Evolutionary conservation across 92 coral and sea anemone genomes (phyloP).

Genomic region (Palythoa caribaeorum): DNA sequence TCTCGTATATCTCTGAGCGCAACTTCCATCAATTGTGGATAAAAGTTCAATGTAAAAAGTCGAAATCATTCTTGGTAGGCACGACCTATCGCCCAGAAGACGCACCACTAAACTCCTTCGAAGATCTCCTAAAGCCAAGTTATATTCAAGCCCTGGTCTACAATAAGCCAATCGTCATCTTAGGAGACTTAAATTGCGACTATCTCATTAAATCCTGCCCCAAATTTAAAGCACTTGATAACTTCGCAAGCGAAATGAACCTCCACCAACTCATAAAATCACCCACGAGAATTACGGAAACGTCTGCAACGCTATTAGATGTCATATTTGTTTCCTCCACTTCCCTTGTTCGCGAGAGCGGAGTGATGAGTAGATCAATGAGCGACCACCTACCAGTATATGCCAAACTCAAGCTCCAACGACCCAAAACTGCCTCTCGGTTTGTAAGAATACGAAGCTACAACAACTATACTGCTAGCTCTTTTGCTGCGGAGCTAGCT

Average conservation of each 20-base stretch:
- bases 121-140: conserved; percentile 33
- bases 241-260: conserved; percentile 27
- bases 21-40: not conserved
- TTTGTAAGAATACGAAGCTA: too few species aligned
- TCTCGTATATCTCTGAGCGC: too few species aligned
- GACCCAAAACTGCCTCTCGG: too few species aligned
- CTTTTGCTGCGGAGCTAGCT: too few species aligned
- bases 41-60: not conserved
- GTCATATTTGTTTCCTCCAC: not conserved
- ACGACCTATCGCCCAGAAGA: not conserved
- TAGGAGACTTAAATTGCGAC: conserved; percentile 40
- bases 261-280: conserved; percentile 39
- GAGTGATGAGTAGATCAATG: too few species aligned
- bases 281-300: conserved; percentile 27
- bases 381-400: too few species aligned
- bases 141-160: conserved; percentile 40
- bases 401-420: too few species aligned
- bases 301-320: conserved; percentile 3
- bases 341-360: too few species aligned
- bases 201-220: conserved; percentile 1
- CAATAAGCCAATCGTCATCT: conserved; percentile 24
- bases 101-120: not conserved
- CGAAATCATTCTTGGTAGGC: not conserved
- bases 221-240: conserved; percentile 14
- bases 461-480: too few species aligned